Conservation (phyloP, 1,140 invertebrate genomes). For the Macrostomum lignano region DNA sequence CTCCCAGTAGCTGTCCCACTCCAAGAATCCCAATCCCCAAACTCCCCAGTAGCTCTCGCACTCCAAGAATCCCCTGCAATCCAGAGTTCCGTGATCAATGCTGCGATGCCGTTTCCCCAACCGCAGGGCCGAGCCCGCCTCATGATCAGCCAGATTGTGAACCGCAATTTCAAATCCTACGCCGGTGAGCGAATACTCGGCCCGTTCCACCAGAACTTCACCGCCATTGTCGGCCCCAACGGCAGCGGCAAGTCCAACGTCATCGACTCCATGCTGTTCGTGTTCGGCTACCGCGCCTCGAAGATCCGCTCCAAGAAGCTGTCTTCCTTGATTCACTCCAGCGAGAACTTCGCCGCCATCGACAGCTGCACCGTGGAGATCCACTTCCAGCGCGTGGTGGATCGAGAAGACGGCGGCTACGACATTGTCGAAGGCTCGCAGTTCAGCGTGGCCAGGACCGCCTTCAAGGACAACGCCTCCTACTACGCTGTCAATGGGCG, state of each 20-base stretch:
- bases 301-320: constrained; percentile 88
- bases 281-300: constrained; percentile 76
- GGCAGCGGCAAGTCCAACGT: constrained; percentile 99
- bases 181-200: constrained; percentile 41
- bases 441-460: constrained; percentile 56
- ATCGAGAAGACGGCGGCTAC: constrained; percentile 27
- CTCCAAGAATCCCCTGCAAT: constrained; percentile 5
- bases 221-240: constrained; percentile 38
- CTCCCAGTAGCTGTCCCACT: no score
- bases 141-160: constrained; percentile 66
- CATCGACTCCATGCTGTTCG: constrained; percentile 95
- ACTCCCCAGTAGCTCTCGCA: no score
- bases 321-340: constrained; percentile 69
- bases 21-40: no score
- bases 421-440: constrained; percentile 41
- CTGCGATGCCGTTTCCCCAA: no score
- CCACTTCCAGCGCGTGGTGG: constrained; percentile 62
- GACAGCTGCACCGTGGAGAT: constrained; percentile 55
- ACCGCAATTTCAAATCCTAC: constrained; percentile 90
- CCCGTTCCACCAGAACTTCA: constrained; percentile 28
- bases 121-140: constrained; percentile 31
- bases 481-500: constrained; percentile 51
- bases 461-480: constrained; percentile 57
- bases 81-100: no score
- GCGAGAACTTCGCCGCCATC: constrained; percentile 47